Percentiles rank a stretch among this genome's conserved stretches.
These are phyloP conservation scores for Schizopygopsis pylzovi DNA, from an alignment of 2,797 vertebrate genomes.

Conservation along the genomic window DNA sequence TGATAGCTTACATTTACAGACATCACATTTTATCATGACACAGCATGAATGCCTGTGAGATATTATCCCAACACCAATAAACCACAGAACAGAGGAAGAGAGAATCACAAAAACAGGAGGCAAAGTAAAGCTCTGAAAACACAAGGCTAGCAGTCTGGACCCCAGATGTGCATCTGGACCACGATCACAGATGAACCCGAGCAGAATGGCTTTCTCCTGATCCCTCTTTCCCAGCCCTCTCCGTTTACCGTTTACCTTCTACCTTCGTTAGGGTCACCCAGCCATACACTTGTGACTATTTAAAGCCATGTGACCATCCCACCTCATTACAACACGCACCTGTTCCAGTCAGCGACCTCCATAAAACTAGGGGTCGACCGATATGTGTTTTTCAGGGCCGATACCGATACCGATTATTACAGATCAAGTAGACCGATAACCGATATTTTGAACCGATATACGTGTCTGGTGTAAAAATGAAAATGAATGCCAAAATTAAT, in stretches of 20 bases:
- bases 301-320: slow-evolving; percentile 9
- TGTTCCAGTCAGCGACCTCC: slow-evolving; percentile 63
- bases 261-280: background rate
- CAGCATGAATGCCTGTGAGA: slow-evolving; percentile 18
- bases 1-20: slow-evolving; percentile 13
- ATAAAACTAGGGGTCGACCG: too few species aligned
- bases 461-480: too few species aligned
- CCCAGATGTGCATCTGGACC: slow-evolving; percentile 74
- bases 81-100: slow-evolving; percentile 18
- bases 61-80: background rate
- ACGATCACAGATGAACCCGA: slow-evolving; percentile 66
- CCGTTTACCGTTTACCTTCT: slow-evolving; percentile 2
- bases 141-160: slow-evolving; percentile 65
- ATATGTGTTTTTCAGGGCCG: too few species aligned
- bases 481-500: too few species aligned
- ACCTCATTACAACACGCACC: slow-evolving; percentile 60
- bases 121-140: slow-evolving; percentile 1
- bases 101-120: slow-evolving; percentile 30
- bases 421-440: too few species aligned
- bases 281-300: background rate
- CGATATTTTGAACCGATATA: too few species aligned
- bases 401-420: too few species aligned
- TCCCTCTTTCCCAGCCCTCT: slow-evolving; percentile 41
- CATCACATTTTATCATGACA: slow-evolving; percentile 17
- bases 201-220: slow-evolving; percentile 66